phyloP scores from a whole-genome alignment of 1,140 invertebrate genomes.

The Phenacoccus solenopsis region DNA sequence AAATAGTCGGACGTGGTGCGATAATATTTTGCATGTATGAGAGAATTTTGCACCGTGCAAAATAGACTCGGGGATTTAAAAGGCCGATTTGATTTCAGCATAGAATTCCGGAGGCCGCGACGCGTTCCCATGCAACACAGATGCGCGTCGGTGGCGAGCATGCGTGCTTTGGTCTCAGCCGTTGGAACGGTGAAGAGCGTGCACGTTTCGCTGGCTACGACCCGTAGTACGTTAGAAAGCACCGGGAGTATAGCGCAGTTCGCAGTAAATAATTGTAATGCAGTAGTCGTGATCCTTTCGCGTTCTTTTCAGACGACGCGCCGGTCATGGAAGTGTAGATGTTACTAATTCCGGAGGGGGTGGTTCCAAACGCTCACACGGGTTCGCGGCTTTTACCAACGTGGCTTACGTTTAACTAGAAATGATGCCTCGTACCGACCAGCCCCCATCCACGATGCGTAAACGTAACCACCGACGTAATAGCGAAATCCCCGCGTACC shows the following conservation, averaged over 20 bases:
- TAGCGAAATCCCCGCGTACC: neutral
- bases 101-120: too few relatives aligned
- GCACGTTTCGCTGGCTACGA: too few relatives aligned
- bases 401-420: neutral
- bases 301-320: neutral
- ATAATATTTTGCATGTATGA: too few relatives aligned
- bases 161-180: too few relatives aligned
- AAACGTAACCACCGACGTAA: neutral
- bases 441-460: neutral
- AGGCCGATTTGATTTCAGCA: too few relatives aligned
- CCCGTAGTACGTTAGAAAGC: too few relatives aligned
- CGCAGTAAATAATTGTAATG: neutral
- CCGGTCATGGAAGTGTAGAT: neutral
- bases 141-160: too few relatives aligned
- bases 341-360: neutral
- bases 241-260: neutral
- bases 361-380: neutral
- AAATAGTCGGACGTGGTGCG: too few relatives aligned
- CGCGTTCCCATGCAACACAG: too few relatives aligned
- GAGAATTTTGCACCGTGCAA: too few relatives aligned
- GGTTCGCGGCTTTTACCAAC: neutral
- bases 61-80: too few relatives aligned
- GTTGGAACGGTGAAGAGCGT: too few relatives aligned
- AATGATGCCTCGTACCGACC: neutral
- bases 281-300: constrained; percentile 1